Conservation (phyloP, 2,797 vertebrate species). For the Acipenser oxyrinchus region DNA sequence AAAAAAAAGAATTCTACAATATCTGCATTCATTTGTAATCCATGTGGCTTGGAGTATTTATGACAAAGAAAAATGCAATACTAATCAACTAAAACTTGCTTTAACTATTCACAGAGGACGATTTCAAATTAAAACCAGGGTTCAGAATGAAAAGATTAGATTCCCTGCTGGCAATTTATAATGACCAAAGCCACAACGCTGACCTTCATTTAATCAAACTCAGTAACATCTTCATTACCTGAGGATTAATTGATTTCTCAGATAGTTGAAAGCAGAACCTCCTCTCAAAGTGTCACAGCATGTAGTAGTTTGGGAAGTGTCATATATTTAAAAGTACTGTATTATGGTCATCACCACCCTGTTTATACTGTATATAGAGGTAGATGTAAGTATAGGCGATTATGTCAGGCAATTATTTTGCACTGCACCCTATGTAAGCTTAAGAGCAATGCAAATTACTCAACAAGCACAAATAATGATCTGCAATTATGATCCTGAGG, state of each 20-base stretch:
- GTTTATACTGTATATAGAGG: too few species aligned
- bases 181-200: constrained; percentile 33
- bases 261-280: neutral
- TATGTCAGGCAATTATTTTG: too few species aligned
- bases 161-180: constrained; percentile 18
- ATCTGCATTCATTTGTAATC: constrained; percentile 30
- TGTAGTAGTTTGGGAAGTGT: too few species aligned
- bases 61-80: neutral
- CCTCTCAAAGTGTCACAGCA: neutral
- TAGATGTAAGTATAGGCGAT: too few species aligned
- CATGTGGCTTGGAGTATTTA: constrained; percentile 19
- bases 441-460: too few species aligned
- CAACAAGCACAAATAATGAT: too few species aligned
- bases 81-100: constrained; percentile 29
- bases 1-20: neutral
- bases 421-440: too few species aligned
- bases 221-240: constrained; percentile 20
- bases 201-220: constrained; percentile 33
- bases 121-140: constrained; percentile 40
- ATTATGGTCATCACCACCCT: too few species aligned
- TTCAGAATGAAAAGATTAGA: constrained; percentile 22
- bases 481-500: too few species aligned
- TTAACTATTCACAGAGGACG: constrained; percentile 30
- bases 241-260: constrained; percentile 4
- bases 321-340: too few species aligned